A percentile compares a stretch with the other conserved stretches of the same genome.
phyloP scores from a whole-genome alignment of 2,888 invertebrate species.

The Drosophila mercatorum region DNA sequence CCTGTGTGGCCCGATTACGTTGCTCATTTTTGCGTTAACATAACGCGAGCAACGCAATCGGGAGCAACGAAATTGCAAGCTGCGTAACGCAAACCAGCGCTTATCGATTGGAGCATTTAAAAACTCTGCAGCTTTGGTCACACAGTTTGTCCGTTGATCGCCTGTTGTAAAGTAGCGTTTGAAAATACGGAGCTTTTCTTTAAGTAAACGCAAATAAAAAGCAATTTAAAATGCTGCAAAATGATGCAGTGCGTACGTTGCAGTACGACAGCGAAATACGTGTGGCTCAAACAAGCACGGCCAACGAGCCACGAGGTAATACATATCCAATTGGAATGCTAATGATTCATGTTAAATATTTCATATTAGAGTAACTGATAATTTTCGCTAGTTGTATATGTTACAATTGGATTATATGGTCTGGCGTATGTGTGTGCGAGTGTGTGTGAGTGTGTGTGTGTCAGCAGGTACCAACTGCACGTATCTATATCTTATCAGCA shows the following conservation, averaged over 20 bases:
- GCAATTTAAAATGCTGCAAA: conserved; percentile 80
- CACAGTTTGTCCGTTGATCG: conserved; percentile 42
- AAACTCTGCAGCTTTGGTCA: conserved; percentile 21
- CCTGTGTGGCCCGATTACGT: background rate
- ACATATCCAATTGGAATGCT: conserved; percentile 2
- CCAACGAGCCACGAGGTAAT: conserved; percentile 79
- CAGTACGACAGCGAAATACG: conserved; percentile 84
- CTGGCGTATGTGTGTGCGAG: background rate
- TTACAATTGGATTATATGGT: conserved; percentile 57
- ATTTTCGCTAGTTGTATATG: conserved; percentile 29
- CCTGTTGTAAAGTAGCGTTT: conserved; percentile 25
- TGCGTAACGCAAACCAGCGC: background rate
- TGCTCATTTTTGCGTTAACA: conserved; percentile 1
- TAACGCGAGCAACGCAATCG: conserved; percentile 26
- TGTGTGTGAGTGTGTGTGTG: conserved; percentile 26
- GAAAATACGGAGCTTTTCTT: conserved; percentile 11
- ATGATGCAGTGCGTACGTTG: conserved; percentile 82
- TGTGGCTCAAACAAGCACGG: conserved; percentile 76
- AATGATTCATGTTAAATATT: conserved; percentile 52
- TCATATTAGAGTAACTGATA: conserved; percentile 46
- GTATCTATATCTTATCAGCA: conserved; percentile 69
- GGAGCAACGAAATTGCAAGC: background rate
- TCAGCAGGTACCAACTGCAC: conserved; percentile 29
- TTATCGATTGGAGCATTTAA: background rate
- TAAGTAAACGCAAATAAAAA: background rate